Base-by-base conservation (phyloP, 2,797 vertebrate genomes). In the Cephalopachus bancanus region DNA sequence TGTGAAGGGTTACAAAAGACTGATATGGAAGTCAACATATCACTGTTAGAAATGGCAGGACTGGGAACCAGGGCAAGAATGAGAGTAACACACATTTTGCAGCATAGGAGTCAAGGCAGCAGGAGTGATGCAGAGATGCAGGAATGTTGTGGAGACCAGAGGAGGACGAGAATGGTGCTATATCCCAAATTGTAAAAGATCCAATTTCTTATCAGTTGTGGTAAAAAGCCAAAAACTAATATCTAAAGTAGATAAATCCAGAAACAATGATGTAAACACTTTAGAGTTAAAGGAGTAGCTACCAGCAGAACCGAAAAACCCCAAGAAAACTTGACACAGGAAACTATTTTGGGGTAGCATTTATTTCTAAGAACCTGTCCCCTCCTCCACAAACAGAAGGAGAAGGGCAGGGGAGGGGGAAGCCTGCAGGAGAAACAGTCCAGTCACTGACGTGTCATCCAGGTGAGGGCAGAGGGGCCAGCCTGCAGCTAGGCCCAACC, bases 401-500 rank as follows among this genome's bases (percentile, higher is more conserved):
- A 93, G 10, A 69, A 84, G 22, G 75, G 15, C 19, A 53, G 49
- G 17, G 33, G 44, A 80, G 10, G 19, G 19, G 5, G 62, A 55
- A 69, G 51, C 15, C 1, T 1, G 44, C 19, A 64, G 19, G 37
- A 49, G 55, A 76, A 60, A 49, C 10, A 67, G 12, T 60, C n/a
- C 15, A n/a, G 44, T 26, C 11, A 62, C 62, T 44, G 20, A 60
- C 69, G 20, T 28, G 37, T 83, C 5, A 6, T 5, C 17, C 53
- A 20, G 37, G 15, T 86, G 19, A 4, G 28, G 17, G 11, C 22
- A 55, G 62, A 84, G 30, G 30, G 10, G 10, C 22, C 59, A 55
- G 22, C 0, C 22, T n/a, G 7, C 51, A 64, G 17, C 1, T 11
- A 62, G 22, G 12, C 4, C 19, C 0, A 1, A 9, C 19, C 2